A percentile compares a stretch with the other conserved stretches of the same genome.
Evolutionary conservation across 2,113 vertebrate genomes (phyloP).

Genomic region (Megaceryle maxima): DNA sequence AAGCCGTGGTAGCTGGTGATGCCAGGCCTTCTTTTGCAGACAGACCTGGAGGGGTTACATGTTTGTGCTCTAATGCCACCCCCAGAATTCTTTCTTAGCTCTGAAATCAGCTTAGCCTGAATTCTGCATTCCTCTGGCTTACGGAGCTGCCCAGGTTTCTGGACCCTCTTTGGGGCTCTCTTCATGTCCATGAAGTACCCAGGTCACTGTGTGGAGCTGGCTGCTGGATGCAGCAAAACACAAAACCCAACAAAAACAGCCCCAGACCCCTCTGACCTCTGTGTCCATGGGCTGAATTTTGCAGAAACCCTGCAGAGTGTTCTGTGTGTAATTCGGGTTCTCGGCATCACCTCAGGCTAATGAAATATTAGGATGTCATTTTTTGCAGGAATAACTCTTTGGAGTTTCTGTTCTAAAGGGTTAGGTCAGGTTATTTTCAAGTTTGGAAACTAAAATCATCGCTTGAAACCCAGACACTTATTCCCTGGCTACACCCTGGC

Average conservation of each 20-base stretch:
- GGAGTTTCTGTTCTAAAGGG: conserved; percentile 15
- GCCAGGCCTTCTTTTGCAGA: background rate
- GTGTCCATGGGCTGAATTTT: background rate
- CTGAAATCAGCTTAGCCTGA: conserved; percentile 65
- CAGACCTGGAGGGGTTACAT: conserved; percentile 78
- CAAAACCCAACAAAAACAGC: background rate
- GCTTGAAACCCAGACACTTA: conserved; percentile 28
- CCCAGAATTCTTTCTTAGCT: conserved; percentile 67
- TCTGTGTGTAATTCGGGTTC: background rate
- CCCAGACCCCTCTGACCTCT: background rate
- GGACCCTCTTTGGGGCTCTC: background rate
- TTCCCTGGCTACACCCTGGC: conserved; percentile 67
- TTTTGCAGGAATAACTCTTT: background rate
- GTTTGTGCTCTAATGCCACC: conserved; percentile 70
- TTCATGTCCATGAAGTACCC: background rate
- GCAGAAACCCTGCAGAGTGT: background rate
- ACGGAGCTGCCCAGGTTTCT: conserved; percentile 75
- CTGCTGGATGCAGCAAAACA: background rate
- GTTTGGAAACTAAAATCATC: conserved; percentile 15
- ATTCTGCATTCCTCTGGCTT: conserved; percentile 78
- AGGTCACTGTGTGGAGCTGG: background rate
- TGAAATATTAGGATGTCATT: background rate
- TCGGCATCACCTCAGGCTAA: accelerated
- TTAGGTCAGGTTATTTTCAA: conserved; percentile 60
- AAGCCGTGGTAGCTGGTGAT: background rate